Conservation (phyloP, 2,113 vertebrate genomes). For the Sylvia atricapilla region DNA sequence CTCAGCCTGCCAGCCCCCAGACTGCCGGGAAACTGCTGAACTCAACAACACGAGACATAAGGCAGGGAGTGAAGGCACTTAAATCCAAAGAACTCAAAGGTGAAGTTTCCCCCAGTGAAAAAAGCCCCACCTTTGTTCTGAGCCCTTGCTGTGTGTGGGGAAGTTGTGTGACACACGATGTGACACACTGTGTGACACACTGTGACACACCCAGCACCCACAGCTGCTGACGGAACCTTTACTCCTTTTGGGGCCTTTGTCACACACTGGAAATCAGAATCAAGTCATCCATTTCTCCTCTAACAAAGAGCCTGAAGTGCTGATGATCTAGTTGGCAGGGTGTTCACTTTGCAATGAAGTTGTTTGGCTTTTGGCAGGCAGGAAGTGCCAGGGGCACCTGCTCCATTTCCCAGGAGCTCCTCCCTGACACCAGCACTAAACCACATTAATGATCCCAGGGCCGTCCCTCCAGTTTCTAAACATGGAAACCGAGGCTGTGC, state of each 20-base stretch:
- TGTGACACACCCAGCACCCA: neutral
- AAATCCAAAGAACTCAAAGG: neutral
- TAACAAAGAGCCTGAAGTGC: neutral
- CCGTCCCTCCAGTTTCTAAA: neutral
- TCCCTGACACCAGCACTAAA: neutral
- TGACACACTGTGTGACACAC: no score
- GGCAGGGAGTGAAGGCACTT: neutral
- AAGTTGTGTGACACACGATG: no score
- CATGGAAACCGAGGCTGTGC: rapidly evolving
- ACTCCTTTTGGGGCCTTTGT: neutral
- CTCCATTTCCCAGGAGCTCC: neutral
- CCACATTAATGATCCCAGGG: rapidly evolving
- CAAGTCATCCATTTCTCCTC: neutral
- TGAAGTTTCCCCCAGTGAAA: no score
- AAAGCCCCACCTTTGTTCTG: neutral
- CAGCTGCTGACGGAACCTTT: neutral
- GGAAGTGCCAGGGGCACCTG: neutral
- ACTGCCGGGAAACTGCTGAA: rapidly evolving
- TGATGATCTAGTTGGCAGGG: neutral
- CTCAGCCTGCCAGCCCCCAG: neutral
- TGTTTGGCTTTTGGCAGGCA: neutral
- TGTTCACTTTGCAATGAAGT: neutral
- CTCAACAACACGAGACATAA: neutral
- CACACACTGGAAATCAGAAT: neutral
- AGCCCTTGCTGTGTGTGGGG: neutral